Conservation (phyloP, 2,888 invertebrate species). For the Pycnomerus fuliginosus region DNA sequence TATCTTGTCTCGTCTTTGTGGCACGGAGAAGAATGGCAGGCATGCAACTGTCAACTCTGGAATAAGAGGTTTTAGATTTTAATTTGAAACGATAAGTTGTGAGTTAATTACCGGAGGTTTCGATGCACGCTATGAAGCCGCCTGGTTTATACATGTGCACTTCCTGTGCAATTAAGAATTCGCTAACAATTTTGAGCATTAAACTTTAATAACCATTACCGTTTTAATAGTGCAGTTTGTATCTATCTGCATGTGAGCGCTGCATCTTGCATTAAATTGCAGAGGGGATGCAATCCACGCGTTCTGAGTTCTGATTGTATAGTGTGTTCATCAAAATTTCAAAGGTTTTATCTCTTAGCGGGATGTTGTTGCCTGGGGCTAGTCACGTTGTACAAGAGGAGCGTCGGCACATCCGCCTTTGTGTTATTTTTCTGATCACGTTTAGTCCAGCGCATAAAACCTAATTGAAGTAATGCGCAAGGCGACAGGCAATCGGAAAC, state of each 20-base stretch:
- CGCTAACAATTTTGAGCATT: constrained; percentile 1
- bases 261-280: constrained; percentile 6
- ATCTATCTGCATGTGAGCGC: neutral
- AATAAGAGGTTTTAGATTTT: constrained; percentile 34
- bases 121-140: constrained; percentile 33
- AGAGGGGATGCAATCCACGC: too few species aligned
- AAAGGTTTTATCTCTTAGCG: constrained; percentile 8
- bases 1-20: too few species aligned
- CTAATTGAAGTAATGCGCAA: constrained; percentile 42
- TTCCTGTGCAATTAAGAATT: too few species aligned
- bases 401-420: constrained; percentile 14
- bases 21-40: constrained; percentile 28
- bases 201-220: neutral
- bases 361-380: constrained; percentile 10
- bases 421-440: constrained; percentile 36
- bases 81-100: constrained; percentile 38
- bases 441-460: constrained; percentile 39
- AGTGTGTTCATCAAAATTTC: constrained; percentile 11
- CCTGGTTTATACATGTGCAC: too few species aligned
- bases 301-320: too few species aligned
- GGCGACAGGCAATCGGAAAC: constrained; percentile 38
- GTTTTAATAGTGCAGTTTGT: neutral
- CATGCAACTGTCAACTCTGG: constrained; percentile 39
- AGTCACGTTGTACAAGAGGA: constrained; percentile 16
- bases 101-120: constrained; percentile 34